Evolutionary conservation across 2,113 vertebrate species (phyloP).

Genomic region (Eulemur macaco): DNA sequence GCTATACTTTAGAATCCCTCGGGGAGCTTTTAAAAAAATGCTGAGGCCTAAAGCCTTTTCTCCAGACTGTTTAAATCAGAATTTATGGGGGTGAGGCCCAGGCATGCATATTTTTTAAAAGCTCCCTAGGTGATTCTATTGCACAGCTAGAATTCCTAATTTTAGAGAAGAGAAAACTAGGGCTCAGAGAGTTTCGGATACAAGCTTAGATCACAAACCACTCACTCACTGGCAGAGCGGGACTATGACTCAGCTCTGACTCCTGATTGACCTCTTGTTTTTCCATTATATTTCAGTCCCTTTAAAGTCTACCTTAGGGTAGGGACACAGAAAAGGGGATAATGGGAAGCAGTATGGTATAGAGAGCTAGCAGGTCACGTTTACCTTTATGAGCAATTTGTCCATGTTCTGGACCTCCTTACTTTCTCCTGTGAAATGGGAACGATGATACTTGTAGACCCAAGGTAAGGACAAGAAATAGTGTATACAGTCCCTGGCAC

Average conservation of each 20-base stretch:
- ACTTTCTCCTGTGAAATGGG: background rate
- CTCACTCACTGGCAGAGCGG: background rate
- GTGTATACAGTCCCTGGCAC: background rate
- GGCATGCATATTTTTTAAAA: background rate
- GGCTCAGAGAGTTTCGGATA: background rate
- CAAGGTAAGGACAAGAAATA: background rate
- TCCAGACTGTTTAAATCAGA: background rate
- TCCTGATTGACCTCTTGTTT: background rate
- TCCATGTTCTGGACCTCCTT: background rate
- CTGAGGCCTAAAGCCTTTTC: background rate
- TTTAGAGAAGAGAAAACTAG: slow-evolving; percentile 17
- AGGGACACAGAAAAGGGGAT: background rate
- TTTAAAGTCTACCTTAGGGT: background rate
- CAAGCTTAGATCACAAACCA: background rate
- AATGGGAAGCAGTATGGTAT: background rate
- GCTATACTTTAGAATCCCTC: background rate
- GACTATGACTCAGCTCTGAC: background rate
- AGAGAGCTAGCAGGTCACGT: background rate
- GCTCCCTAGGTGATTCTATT: background rate
- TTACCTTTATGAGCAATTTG: background rate
- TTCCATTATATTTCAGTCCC: background rate
- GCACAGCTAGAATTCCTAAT: background rate
- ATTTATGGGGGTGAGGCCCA: background rate
- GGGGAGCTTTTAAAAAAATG: slow-evolving; percentile 22
- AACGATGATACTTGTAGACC: background rate